These are phyloP conservation scores for Aphelenchoides bicaudatus DNA, from an alignment of 2,888 invertebrate genomes.

Conservation along the genomic window DNA sequence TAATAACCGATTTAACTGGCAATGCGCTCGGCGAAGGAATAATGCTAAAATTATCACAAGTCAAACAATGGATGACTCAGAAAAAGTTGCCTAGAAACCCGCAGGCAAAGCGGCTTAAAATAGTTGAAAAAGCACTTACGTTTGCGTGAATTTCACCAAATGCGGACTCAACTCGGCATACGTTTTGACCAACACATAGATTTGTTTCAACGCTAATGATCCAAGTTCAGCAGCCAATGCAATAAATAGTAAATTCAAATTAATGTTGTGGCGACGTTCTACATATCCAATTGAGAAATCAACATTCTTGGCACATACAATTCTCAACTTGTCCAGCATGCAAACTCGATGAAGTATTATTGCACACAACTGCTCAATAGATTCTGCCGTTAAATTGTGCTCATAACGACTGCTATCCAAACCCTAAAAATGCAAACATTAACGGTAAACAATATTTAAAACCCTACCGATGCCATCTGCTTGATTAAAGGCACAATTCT, in stretches of 20 bases:
- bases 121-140: too few species aligned
- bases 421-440: conserved; percentile 26
- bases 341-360: conserved; percentile 26
- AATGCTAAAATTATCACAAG: too few species aligned
- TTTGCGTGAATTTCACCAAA: conserved; percentile 15
- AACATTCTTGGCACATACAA: conserved; percentile 27
- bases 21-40: too few species aligned
- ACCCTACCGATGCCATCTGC: too few species aligned
- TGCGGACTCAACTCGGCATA: conserved; percentile 26
- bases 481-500: neutral
- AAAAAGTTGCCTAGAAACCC: neutral
- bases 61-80: too few species aligned
- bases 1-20: too few species aligned
- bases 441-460: conserved; percentile 4
- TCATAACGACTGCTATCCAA: conserved; percentile 23
- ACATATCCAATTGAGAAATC: conserved; percentile 35
- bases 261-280: conserved; percentile 34
- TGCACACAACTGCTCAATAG: conserved; percentile 25
- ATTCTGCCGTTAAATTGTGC: conserved; percentile 20
- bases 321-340: conserved; percentile 28
- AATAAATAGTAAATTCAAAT: conserved; percentile 32
- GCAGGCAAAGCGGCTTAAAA: too few species aligned
- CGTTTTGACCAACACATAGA: conserved; percentile 11
- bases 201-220: conserved; percentile 20
- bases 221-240: conserved; percentile 34